Percentiles rank a stretch among this genome's conserved stretches.
phyloP scores from a whole-genome alignment of 2,888 invertebrate genomes.

The Cyclophora albipunctata region DNA sequence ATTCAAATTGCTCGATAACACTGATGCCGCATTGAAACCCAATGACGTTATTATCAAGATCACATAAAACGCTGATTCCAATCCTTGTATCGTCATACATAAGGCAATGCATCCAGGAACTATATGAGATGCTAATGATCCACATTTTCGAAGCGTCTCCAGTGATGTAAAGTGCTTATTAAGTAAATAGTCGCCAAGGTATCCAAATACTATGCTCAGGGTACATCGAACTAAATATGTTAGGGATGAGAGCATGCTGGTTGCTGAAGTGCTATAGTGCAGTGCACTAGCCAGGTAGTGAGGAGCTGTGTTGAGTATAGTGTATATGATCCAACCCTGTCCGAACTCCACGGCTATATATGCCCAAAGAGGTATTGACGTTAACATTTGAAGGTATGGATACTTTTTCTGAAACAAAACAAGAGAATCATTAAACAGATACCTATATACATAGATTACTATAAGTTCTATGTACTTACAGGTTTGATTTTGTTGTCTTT shows the following conservation, averaged over 20 bases:
- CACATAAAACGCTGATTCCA: conserved; percentile 40
- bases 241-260: conserved; percentile 19
- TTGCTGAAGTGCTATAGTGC: conserved; percentile 63
- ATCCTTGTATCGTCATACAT: conserved; percentile 13
- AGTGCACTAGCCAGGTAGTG: conserved; percentile 77
- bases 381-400: conserved; percentile 70
- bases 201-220: conserved; percentile 16
- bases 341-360: conserved; percentile 76
- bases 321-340: conserved; percentile 79
- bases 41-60: conserved; percentile 70
- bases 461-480: background rate
- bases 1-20: conserved; percentile 57
- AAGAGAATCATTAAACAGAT: too few species aligned
- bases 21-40: conserved; percentile 68
- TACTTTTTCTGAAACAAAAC: conserved; percentile 35
- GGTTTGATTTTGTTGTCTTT: background rate
- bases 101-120: conserved; percentile 32
- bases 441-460: too few species aligned
- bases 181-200: conserved; percentile 29
- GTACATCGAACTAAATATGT: conserved; percentile 19
- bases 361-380: conserved; percentile 77
- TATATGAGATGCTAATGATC: conserved; percentile 52
- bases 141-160: conserved; percentile 6
- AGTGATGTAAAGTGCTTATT: conserved; percentile 11
- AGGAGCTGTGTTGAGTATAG: conserved; percentile 66